A percentile compares a stretch with the other conserved stretches of the same genome.
phyloP scores from a whole-genome alignment of 2,113 vertebrate genomes.

The Seriola rivoliana region DNA sequence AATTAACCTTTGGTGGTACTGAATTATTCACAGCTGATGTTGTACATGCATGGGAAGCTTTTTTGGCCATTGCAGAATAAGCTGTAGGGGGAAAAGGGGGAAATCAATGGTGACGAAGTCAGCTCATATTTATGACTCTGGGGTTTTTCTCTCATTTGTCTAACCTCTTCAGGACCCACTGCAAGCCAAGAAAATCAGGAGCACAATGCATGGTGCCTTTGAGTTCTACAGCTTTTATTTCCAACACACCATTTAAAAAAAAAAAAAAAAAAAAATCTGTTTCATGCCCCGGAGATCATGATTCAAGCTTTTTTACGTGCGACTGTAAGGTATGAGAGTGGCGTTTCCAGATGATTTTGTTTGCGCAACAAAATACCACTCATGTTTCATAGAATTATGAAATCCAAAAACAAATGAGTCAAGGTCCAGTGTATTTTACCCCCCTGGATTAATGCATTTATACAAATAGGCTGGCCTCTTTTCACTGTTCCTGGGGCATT shows the following conservation, averaged over 20 bases:
- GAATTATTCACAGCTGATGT: slow-evolving; percentile 83
- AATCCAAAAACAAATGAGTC: slow-evolving; percentile 69
- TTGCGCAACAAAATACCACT: slow-evolving; percentile 74
- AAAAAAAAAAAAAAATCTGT: neutral
- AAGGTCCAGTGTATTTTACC: slow-evolving; percentile 70
- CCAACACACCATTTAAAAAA: neutral
- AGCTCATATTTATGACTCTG: slow-evolving; percentile 69
- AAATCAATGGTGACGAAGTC: slow-evolving; percentile 51
- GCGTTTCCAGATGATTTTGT: slow-evolving; percentile 8
- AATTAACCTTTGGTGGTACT: slow-evolving; percentile 87
- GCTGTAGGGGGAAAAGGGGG: slow-evolving; percentile 10
- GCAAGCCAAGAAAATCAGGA: slow-evolving; percentile 24
- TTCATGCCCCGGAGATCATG: neutral
- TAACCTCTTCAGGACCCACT: slow-evolving; percentile 23
- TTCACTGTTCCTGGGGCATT: slow-evolving; percentile 66
- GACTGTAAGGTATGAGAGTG: neutral
- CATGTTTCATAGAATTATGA: slow-evolving; percentile 79
- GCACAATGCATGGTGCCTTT: neutral
- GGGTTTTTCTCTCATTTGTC: slow-evolving; percentile 34
- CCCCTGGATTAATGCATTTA: slow-evolving; percentile 74
- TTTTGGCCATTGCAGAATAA: slow-evolving; percentile 49
- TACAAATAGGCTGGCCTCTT: slow-evolving; percentile 75
- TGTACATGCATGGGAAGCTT: slow-evolving; percentile 48
- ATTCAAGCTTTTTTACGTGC: slow-evolving; percentile 1
- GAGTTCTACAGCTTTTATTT: slow-evolving; percentile 24